Base-by-base conservation (phyloP, 2,113 vertebrate species). In the Malurus elegans region DNA sequence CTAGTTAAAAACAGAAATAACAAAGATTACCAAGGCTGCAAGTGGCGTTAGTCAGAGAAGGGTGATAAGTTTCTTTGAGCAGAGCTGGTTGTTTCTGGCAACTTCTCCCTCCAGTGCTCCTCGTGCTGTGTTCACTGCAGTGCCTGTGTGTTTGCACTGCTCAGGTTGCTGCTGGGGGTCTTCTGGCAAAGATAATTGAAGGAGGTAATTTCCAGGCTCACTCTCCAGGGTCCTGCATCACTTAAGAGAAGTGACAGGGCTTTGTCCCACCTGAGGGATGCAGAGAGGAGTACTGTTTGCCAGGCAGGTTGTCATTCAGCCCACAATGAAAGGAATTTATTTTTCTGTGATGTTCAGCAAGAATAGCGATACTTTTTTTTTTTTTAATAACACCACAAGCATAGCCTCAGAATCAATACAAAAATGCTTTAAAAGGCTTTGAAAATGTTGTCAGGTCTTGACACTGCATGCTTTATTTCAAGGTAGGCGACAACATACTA, bases 121-220 rank as follows among this genome's bases (percentile, higher is more conserved):
- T 4, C 0, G 3, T 44, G 50, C 71, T 45, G 14, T 3, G 5
- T 21, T 66, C 6, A 0, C 54, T 28, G 18, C 10, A 14, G 40
- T 4, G 28, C n/a, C 11, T 5, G 4, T 38, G 3, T 19, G 32
- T 19, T 32, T 80, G 32, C 54, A 28, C 28, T 48, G 61, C 86
- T 71, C 31, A 9, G 36, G 36, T 21, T n/a, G 61, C 61, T 75
- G 70, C 28, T 40, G 23, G 54, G 54, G 14, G 5, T 53, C 40
- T 67, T 26, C 50, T 61, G 66, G 45, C 58, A 15, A 15, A 64
- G 45, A 0, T 6, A 26, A 42, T 17, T 7, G 36, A 53, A 42
- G 1, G 7, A 58, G 65, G 6, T 9, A 1, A 38, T 60, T 81
- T 66, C 62, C 65, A 38, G 47, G 36, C 18, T 76, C 16, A 0